phyloP scores from a whole-genome alignment of 2,888 invertebrate genomes.

The Rhopalosiphum nymphaeae region DNA sequence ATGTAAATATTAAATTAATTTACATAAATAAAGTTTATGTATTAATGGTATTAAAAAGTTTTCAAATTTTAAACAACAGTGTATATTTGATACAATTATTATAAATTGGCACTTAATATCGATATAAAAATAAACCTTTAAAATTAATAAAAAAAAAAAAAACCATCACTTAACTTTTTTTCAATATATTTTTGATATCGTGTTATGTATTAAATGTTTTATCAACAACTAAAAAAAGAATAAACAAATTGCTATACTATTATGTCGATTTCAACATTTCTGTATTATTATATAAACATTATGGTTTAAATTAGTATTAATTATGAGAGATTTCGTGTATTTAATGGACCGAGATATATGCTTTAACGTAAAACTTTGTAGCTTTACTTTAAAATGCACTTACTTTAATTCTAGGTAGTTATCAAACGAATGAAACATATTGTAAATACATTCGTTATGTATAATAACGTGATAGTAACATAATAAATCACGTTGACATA shows the following conservation, averaged over 20 bases:
- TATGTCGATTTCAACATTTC: neutral
- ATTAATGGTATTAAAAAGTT: neutral
- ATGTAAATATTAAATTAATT: slow-evolving; percentile 9
- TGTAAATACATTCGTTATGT: neutral
- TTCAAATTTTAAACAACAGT: neutral
- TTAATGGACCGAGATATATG: neutral
- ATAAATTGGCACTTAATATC: neutral
- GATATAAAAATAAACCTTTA: neutral
- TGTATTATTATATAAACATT: neutral
- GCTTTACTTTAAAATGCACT: neutral
- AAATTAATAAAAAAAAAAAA: neutral
- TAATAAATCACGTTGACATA: neutral
- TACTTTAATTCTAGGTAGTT: slow-evolving; percentile 7
- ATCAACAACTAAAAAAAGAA: neutral
- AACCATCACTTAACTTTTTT: neutral
- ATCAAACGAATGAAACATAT: neutral
- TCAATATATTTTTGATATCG: slow-evolving; percentile 50
- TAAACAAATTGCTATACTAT: neutral
- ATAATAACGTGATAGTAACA: neutral
- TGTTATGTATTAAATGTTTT: neutral
- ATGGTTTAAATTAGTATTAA: neutral
- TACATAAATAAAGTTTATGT: neutral
- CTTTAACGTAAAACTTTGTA: neutral
- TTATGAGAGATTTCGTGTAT: neutral
- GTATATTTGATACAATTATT: neutral